phyloP scores from a whole-genome alignment of 2,888 invertebrate species.

The Melinaea menophilus region DNA sequence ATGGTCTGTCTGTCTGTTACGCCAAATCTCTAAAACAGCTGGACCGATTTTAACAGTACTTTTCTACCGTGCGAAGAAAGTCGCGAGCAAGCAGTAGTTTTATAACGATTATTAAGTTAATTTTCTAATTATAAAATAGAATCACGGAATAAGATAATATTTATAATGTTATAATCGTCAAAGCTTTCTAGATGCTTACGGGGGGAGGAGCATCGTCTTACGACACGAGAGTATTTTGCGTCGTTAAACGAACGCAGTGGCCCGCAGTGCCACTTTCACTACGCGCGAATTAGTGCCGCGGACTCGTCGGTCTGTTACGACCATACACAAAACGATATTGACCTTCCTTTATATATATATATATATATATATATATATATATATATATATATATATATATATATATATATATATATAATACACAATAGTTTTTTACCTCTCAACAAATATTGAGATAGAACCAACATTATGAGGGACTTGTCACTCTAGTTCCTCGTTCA shows the following conservation, averaged over 20 bases:
- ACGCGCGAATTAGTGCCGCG: conserved; percentile 25
- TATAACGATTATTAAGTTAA: no score
- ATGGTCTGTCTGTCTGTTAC: no score
- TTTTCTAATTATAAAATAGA: no score
- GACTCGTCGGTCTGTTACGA: not conserved
- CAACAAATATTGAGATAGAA: no score
- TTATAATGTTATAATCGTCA: conserved; percentile 53
- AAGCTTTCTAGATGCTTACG: conserved; percentile 62
- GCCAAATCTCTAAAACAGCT: no score
- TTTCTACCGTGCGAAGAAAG: no score
- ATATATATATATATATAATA: not conserved
- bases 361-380: no score
- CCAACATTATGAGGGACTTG: no score
- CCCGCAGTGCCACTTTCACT: conserved; percentile 65
- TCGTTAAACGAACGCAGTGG: conserved; percentile 33
- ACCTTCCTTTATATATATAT: not conserved
- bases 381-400: not conserved
- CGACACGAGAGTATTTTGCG: conserved; percentile 45
- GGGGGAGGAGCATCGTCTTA: conserved; percentile 41
- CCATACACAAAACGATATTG: not conserved
- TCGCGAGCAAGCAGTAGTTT: no score
- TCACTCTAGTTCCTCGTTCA: no score
- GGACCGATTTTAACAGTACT: no score
- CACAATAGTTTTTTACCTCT: no score
- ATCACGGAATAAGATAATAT: conserved; percentile 2